Evolutionary conservation across 2,113 vertebrate genomes (phyloP).

Genomic region (Ifrita kowaldi): DNA sequence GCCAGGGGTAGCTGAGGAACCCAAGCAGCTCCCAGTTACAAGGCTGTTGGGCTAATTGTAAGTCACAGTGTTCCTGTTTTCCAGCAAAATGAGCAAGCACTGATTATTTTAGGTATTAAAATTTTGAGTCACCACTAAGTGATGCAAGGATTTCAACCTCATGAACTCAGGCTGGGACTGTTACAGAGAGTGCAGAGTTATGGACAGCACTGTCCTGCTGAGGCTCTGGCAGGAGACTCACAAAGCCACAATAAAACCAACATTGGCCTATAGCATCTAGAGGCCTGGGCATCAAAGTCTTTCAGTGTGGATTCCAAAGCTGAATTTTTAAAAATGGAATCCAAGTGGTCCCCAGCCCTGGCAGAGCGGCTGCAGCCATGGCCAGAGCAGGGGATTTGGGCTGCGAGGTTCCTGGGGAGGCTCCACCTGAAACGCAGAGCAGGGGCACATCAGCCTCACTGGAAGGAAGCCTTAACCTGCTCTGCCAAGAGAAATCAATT

Average conservation of each 20-base stretch:
- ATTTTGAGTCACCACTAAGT: not conserved
- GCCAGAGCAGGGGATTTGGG: not conserved
- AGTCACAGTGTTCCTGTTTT: not conserved
- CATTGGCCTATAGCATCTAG: not conserved
- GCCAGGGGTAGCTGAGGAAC: not conserved
- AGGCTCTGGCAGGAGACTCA: not conserved
- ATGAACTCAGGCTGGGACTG: not conserved
- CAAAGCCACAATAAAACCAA: not conserved
- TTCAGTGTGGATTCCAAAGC: not conserved
- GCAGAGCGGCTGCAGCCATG: not conserved
- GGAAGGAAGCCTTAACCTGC: constrained; percentile 1
- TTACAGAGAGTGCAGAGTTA: not conserved
- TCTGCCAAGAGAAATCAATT: constrained; percentile 62
- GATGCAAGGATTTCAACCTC: not conserved
- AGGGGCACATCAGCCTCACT: constrained; percentile 29
- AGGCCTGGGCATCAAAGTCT: not conserved
- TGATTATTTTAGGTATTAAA: not conserved
- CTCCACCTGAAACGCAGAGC: not conserved
- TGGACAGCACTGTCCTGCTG: not conserved
- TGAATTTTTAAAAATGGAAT: not conserved
- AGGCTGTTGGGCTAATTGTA: not conserved
- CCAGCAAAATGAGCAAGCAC: not conserved
- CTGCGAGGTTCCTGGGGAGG: not conserved
- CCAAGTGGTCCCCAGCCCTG: not conserved
- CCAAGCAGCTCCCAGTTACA: not conserved